A percentile compares a stretch with the other conserved stretches of the same genome.
Evolutionary conservation across 2,888 invertebrate genomes (phyloP).

Genomic region (Coremacera marginata): DNA sequence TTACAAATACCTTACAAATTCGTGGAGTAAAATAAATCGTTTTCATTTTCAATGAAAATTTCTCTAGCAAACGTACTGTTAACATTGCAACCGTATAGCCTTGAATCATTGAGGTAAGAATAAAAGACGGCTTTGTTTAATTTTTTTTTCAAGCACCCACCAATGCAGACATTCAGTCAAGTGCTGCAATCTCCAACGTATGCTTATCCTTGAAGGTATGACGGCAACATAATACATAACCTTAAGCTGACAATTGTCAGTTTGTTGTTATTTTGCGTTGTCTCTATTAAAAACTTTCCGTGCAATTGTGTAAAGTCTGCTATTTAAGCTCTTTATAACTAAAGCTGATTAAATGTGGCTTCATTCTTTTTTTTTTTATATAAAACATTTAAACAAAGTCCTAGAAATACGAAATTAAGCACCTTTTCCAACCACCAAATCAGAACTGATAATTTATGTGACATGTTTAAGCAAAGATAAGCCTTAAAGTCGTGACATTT

Average conservation of each 20-base stretch:
- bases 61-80: background rate
- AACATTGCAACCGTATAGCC: background rate
- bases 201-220: background rate
- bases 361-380: background rate
- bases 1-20: too few relatives aligned
- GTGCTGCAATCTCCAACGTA: background rate
- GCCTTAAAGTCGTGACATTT: too few relatives aligned
- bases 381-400: too few relatives aligned
- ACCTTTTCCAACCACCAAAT: too few relatives aligned
- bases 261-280: background rate
- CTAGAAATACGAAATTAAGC: too few relatives aligned
- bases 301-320: constrained; percentile 25
- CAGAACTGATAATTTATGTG: too few relatives aligned
- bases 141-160: too few relatives aligned
- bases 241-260: background rate
- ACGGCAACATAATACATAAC: background rate
- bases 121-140: background rate
- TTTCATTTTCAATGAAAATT: too few relatives aligned
- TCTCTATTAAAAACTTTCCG: constrained; percentile 22
- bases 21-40: too few relatives aligned
- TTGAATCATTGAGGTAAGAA: background rate
- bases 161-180: background rate
- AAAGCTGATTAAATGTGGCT: constrained; percentile 20
- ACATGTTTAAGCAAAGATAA: too few relatives aligned
- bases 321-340: constrained; percentile 26